Evolutionary conservation across 2,113 vertebrate genomes (phyloP).

Genomic region (Sterrhoptilus dennistouni): DNA sequence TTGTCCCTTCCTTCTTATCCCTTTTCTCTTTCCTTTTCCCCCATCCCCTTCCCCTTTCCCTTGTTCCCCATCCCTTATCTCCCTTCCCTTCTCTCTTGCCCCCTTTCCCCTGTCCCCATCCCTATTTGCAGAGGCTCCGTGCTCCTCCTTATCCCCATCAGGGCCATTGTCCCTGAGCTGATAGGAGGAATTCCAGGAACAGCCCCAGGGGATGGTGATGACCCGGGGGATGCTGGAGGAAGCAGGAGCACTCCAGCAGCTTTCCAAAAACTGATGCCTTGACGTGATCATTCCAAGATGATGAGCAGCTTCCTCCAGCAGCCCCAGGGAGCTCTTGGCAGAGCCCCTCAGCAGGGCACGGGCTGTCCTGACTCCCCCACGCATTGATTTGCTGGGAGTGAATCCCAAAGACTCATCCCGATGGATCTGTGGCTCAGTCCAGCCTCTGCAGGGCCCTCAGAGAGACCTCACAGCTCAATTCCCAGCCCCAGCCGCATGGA

Average conservation of each 20-base stretch:
- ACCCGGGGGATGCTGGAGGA: accelerated
- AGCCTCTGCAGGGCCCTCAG: accelerated
- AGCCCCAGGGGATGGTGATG: neutral
- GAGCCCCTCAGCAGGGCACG: neutral
- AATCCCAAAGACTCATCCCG: neutral
- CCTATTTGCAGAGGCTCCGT: accelerated
- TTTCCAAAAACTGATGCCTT: neutral
- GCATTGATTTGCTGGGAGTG: accelerated
- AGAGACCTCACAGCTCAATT: neutral
- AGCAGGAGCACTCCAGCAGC: neutral
- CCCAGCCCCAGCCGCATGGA: neutral
- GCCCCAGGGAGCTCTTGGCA: neutral
- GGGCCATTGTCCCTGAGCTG: neutral
- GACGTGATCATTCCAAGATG: neutral
- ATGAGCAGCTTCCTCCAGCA: neutral
- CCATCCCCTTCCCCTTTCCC: neutral
- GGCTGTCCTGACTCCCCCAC: neutral
- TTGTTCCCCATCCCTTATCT: neutral
- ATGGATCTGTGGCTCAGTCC: accelerated
- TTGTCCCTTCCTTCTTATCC: too few species aligned
- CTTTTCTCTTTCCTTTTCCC: neutral
- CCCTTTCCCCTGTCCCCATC: neutral
- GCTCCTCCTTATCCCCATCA: neutral
- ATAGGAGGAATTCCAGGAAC: neutral
- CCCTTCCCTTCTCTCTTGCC: neutral